Base-by-base conservation (phyloP, 2,888 invertebrate genomes). In the Patella pellucida region DNA sequence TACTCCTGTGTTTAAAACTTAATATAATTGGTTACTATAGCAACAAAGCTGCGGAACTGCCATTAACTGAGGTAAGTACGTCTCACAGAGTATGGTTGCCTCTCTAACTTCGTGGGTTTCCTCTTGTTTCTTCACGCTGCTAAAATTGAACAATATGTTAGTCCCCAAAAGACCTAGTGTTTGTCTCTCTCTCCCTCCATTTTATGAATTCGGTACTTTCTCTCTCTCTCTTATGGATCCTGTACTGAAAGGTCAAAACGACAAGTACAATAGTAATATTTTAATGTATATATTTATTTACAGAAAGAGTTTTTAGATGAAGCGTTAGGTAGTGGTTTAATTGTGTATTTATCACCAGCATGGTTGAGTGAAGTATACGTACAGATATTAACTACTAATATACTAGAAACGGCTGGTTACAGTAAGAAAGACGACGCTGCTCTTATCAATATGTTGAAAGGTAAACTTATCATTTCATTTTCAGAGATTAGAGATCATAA, bases 291-390 rank as follows among this genome's bases (percentile, higher is more conserved):
- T 27, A 50, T 71, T 15, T 52, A 52, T 19, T n/a, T 76, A 73
- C 73, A 97, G 94, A 95, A 95, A 78, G 95, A 96, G 90, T 98
- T 98, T 89, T 95, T 97, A 2, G 96, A 97, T 85, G 95, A 96
- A 88, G 95, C 98, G 9, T 95, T 97, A 89, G 96, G 96, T 52
- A 96, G 96, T 77, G 98, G 97, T 0, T 96, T 98, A 23, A 92
- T 98, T 50, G 96, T 98, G 9, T 98, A 97, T 88, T 93, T 98
- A 14, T 97, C 97, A 0, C 96, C 96, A 0, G 95, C 96, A 0
- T 98, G 98, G 98, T 93, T 98, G 3, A 94, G 96, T 54, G 97
- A 98, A 88, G 92, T 98, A 11, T 98, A 97, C 89, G 96, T 96
- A 85, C 95, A 95, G 88, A 94, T 97, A 1, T 92, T 97, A 5